phyloP scores from a whole-genome alignment of 2,113 vertebrate species.

The Cygnus buccinator region DNA sequence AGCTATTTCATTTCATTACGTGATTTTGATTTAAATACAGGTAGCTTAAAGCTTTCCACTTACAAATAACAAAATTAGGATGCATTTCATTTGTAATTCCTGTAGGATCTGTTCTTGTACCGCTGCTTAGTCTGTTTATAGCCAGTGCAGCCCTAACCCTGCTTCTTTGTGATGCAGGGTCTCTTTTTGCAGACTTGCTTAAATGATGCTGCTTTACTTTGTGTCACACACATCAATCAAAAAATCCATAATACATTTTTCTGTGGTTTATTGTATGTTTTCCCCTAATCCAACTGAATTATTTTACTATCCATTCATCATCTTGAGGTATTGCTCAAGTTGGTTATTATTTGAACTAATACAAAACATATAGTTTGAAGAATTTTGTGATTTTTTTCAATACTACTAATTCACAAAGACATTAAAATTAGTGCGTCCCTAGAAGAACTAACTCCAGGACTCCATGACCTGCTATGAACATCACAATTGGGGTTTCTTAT shows the following conservation, averaged over 20 bases:
- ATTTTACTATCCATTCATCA: not conserved
- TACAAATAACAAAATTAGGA: not conserved
- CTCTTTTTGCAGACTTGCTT: not conserved
- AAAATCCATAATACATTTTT: not conserved
- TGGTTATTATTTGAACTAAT: not conserved
- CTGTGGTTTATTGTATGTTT: not conserved
- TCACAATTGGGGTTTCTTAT: not conserved
- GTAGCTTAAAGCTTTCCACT: not conserved
- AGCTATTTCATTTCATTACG: not conserved
- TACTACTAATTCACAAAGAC: not conserved
- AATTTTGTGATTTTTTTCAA: not conserved
- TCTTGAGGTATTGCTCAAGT: not conserved
- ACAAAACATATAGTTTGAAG: not conserved
- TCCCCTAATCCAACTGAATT: not conserved
- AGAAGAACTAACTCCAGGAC: not conserved
- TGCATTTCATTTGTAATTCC: not conserved
- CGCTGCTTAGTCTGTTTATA: not conserved
- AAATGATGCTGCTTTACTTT: not conserved
- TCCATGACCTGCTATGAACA: not conserved
- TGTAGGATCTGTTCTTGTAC: not conserved
- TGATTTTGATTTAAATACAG: not conserved
- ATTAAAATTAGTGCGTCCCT: not conserved
- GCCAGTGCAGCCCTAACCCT: not conserved
- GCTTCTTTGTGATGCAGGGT: not conserved
- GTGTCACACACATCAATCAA: not conserved